Base-by-base conservation (phyloP, 2,797 vertebrate species). In the Ciconia nigra region DNA sequence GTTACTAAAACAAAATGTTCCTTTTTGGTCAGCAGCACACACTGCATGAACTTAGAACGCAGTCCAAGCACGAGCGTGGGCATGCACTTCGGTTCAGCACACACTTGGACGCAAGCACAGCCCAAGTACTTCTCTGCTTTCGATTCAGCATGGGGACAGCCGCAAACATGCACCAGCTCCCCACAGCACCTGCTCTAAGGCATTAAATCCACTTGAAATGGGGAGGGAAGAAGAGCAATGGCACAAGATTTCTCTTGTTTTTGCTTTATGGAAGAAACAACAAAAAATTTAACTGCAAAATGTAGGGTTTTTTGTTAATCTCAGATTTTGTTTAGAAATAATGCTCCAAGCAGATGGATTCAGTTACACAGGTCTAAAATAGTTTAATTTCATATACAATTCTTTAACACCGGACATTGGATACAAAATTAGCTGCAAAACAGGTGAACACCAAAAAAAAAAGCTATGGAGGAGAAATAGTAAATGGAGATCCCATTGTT, bases 261-360 rank as follows among this genome's bases (percentile, higher is more conserved):
- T 74, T 81, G 7, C 24, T 65, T 63, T 55, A 29, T n/a, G 42
- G 37, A 15, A 16, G 20, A 22, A 76, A 28, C 14, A 87, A 72
- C 4, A 35, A 59, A 77, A 63, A 65, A 65, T 3, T 1, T 29
- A 83, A 13, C 7, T 18, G 41, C 6, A 71, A 67, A 85, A 63
- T 11, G 5, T 46, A 28, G 2, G 8, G 0, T 0, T 11, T 82
- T 58, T 74, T 59, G 20, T 42, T 44, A 13, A 11, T 31, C 28
- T 59, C n/a, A 29, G 13, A 15, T 72, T 87, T 76, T 76, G 3
- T 55, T 79, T 74, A 71, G 47, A 84, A 94, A 78, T 37, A 67
- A 61, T 63, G 4, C 13, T 52, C 33, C 39, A 65, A 31, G 7
- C 7, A 58, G 20, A 42, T 54, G 20, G 17, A 41, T 69, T 59